Evolutionary conservation across 2,888 invertebrate genomes (phyloP), one percentile per base, ranked within the genome.

Genomic region (Dynastes hyllus): DNA sequence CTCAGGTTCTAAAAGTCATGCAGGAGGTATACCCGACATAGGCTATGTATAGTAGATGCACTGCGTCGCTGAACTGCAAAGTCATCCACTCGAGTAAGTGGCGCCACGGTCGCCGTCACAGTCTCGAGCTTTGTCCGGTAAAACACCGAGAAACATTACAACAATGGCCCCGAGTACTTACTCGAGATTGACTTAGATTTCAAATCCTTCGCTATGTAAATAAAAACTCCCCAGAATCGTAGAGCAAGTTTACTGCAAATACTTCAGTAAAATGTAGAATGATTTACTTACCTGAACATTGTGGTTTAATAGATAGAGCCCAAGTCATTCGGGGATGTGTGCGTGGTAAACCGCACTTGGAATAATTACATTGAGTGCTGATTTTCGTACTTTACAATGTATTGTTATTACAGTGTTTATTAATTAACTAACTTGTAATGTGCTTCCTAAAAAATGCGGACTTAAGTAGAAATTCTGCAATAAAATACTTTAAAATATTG

Each of bases 31-130:
- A 61, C 67, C 78, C 66, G 50, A 51, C n/a, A 32, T 16, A 40
- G 16, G 45, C 22, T 51, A 69, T 6, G 13, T 22, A 22, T 22
- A 22, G 22, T 27, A 8, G 69, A 50, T 51, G 63, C n/a, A 16
- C 50, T 58, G 81, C 80, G 78, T 79, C 80, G 22, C 77, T 78
- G 63, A 82, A 78, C 51, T 81, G 82, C 82, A 58, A 37, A 75
- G 80, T 82, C 83, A 83, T 82, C 80, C 81, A 80, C 83, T 83
- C 78, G 81, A 81, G 76, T 70, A 79, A 69, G 79, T 81, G 83
- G 83, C 83, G 83, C 83, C 82, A 83, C 79, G 77, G 63, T 79
- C 70, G 67, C 77, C 80, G 81, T 73, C 58, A 73, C 73, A 58
- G 73, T 73, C 80, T 80, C 73, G 70, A 71, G 77, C 67, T 73